These are phyloP conservation scores for Salticus scenicus DNA, from an alignment of 2,888 invertebrate species.

Conservation along the genomic window DNA sequence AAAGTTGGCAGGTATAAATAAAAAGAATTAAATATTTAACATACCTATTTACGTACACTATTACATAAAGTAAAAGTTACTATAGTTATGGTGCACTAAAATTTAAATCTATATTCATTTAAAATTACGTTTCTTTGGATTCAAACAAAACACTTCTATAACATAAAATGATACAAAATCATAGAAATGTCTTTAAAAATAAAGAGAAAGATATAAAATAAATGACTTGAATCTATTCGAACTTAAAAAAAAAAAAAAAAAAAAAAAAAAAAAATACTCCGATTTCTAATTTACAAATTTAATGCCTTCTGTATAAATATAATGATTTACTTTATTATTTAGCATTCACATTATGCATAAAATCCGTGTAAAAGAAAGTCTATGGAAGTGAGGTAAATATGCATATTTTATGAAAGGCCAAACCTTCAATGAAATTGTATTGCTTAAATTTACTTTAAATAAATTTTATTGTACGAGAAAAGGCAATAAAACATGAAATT, in stretches of 20 bases:
- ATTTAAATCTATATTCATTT: too few species aligned
- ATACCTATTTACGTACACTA: too few species aligned
- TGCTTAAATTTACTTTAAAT: not conserved
- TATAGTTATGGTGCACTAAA: too few species aligned
- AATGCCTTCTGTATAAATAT: not conserved
- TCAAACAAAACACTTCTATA: too few species aligned
- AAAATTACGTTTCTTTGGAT: too few species aligned
- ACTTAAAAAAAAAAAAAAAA: not conserved
- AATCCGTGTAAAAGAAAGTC: not conserved
- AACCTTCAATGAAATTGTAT: not conserved
- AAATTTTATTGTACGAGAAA: conserved; percentile 4
- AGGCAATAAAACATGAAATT: conserved; percentile 36
- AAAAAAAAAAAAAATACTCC: not conserved
- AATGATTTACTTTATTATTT: not conserved
- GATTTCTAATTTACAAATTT: not conserved
- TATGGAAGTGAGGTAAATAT: conserved; percentile 3
- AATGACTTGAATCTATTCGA: not conserved
- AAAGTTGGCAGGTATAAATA: too few species aligned
- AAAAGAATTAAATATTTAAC: too few species aligned
- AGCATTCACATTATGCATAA: not conserved
- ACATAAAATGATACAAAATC: too few species aligned
- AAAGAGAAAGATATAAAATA: too few species aligned
- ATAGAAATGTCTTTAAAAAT: too few species aligned
- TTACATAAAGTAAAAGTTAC: too few species aligned
- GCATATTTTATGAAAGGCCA: not conserved